Evolutionary conservation across 2,888 invertebrate species (phyloP).

Genomic region (Bugula neritina): DNA sequence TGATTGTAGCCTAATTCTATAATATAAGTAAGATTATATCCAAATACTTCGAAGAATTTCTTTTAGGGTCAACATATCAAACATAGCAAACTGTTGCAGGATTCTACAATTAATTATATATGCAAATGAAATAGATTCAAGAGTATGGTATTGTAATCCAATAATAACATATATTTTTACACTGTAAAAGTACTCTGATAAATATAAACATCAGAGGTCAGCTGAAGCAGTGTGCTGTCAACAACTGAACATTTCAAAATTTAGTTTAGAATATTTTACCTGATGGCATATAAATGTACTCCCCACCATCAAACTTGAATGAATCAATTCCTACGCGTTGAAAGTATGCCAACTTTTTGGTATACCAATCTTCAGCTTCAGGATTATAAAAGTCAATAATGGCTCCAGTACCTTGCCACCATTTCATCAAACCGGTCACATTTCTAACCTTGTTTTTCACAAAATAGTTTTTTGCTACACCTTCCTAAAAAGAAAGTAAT

Average conservation of each 20-base stretch:
- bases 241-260: too few relatives aligned
- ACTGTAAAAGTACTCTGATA: too few relatives aligned
- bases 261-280: too few relatives aligned
- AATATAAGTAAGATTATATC: background rate
- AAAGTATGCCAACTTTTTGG: slow-evolving; percentile 64
- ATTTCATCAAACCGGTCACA: slow-evolving; percentile 51
- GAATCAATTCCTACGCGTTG: slow-evolving; percentile 70
- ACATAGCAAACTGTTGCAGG: too few relatives aligned
- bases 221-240: too few relatives aligned
- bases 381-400: slow-evolving; percentile 81
- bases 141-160: too few relatives aligned
- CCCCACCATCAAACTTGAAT: slow-evolving; percentile 78
- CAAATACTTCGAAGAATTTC: too few relatives aligned
- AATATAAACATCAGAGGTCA: too few relatives aligned
- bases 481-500: slow-evolving; percentile 12
- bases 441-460: slow-evolving; percentile 16
- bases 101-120: too few relatives aligned
- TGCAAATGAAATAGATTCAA: too few relatives aligned
- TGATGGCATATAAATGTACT: slow-evolving; percentile 37
- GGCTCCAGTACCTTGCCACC: slow-evolving; percentile 35
- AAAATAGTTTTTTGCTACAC: slow-evolving; percentile 23
- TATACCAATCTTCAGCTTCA: slow-evolving; percentile 70
- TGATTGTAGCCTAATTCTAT: slow-evolving; percentile 4
- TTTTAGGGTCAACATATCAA: too few relatives aligned
- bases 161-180: too few relatives aligned